These are phyloP conservation scores for Tipula unca DNA, from an alignment of 2,888 invertebrate genomes.

Conservation along the genomic window DNA sequence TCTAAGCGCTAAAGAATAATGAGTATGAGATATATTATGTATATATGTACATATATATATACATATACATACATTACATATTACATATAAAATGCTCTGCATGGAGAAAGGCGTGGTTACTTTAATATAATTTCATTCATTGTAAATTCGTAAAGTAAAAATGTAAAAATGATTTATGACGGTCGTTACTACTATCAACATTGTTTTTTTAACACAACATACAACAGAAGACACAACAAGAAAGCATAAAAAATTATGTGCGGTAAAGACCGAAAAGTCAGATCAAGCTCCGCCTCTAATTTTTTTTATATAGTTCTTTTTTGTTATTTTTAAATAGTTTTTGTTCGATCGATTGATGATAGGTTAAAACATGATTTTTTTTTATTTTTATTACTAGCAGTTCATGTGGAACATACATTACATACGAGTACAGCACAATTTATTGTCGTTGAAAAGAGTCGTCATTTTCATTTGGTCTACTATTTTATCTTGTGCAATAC, in stretches of 20 bases:
- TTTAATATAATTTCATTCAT: background rate
- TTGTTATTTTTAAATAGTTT: background rate
- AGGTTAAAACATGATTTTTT: background rate
- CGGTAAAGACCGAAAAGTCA: constrained; percentile 4
- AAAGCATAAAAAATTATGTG: background rate
- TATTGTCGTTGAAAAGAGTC: background rate
- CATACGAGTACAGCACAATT: too few relatives aligned
- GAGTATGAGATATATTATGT: background rate
- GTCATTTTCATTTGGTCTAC: background rate
- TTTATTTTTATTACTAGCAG: background rate
- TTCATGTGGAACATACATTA: background rate
- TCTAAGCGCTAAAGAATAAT: background rate
- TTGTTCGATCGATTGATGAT: constrained; percentile 8
- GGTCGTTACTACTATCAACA: background rate
- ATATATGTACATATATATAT: too few relatives aligned
- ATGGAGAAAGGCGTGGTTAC: background rate
- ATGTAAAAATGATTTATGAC: background rate
- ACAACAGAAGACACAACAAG: background rate
- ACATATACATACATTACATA: too few relatives aligned
- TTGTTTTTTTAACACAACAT: background rate
- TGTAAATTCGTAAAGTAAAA: background rate
- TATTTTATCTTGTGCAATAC: background rate
- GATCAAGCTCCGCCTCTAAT: background rate
- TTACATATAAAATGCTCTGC: background rate
- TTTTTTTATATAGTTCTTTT: background rate